phyloP scores from a whole-genome alignment of 2,888 invertebrate species.

The Mellilla xanthometata region DNA sequence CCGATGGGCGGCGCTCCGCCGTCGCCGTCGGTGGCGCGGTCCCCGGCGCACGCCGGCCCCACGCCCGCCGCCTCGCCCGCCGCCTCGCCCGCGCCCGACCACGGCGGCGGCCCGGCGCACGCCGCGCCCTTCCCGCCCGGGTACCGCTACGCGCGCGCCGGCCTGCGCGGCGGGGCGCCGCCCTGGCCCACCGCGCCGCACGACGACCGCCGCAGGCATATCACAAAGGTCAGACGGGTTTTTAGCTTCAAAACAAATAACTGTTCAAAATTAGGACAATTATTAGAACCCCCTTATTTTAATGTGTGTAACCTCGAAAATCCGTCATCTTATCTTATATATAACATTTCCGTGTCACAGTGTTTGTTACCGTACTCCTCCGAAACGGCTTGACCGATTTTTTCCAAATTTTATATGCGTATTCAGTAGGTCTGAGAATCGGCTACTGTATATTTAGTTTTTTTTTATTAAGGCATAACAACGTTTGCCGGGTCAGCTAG shows the following conservation, averaged over 20 bases:
- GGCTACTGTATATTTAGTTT: too few relatives aligned
- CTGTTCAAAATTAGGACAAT: too few relatives aligned
- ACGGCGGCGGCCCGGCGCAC: constrained; percentile 64
- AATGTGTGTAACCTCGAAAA: too few relatives aligned
- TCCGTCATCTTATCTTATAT: too few relatives aligned
- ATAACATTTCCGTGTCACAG: too few relatives aligned
- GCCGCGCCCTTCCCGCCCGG: constrained; percentile 81
- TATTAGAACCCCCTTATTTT: too few relatives aligned
- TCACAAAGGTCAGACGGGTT: constrained; percentile 32
- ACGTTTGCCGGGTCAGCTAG: too few relatives aligned
- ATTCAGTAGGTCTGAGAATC: too few relatives aligned
- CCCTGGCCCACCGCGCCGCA: constrained; percentile 83
- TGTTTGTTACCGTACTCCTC: too few relatives aligned
- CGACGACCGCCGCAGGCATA: constrained; percentile 56
- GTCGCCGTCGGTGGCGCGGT: constrained; percentile 81
- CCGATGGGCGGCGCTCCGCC: constrained; percentile 80
- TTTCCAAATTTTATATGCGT: too few relatives aligned
- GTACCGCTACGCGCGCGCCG: constrained; percentile 84
- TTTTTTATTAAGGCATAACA: too few relatives aligned
- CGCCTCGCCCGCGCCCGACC: constrained; percentile 65
- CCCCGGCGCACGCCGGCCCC: constrained; percentile 74
- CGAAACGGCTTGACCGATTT: too few relatives aligned
- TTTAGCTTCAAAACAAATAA: background rate
- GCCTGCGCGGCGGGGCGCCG: constrained; percentile 85
- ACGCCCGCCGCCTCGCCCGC: constrained; percentile 67